Base-by-base conservation (phyloP, 2,113 vertebrate species). In the Calonectris borealis region DNA sequence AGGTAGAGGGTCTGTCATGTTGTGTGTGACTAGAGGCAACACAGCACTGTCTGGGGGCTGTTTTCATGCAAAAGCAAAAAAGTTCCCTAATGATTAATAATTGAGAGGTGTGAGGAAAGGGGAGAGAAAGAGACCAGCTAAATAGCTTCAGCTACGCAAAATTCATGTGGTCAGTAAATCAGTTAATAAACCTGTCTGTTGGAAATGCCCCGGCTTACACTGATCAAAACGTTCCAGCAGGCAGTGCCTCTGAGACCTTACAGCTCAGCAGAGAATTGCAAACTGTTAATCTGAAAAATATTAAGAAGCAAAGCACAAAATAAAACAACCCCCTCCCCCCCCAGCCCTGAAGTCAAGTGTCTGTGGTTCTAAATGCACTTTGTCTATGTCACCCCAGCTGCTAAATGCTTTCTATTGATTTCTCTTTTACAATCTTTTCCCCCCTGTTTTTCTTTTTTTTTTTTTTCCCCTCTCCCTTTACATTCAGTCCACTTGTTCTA, bases 281-380 rank as follows among this genome's bases (percentile, higher is more conserved):
- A 97, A 96, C 93, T 68, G 85, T 80, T 97, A 96, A 96, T 94
- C 93, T 93, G 95, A 96, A 97, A 97, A 97, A 96, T 96, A 95
- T 85, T 91, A 93, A 88, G 93, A 62, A 90, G 36, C 9, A 91
- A 83, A 88, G 52, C 80, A 70, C 87, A 86, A 93, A 93, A 92
- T 76, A 83, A 95, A 95, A 36, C 71, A 93, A 55, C 16, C 13
- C 4, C 70, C 81, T 75, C 36, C 22, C 72, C 46, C 12, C 5
- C 17, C 32, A 83, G 88, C 88, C 86, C 90, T 32, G 77, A 87
- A 94, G 85, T 90, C 20, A 60, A 88, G 79, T 34, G 55, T 64
- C 77, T 94, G 68, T 86, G 73, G 42, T 66, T 91, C 86, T 93
- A 85, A 96, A 87, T 42, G 21, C 58, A 70, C 80, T 96, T 93